Percentiles rank a stretch among this genome's conserved stretches.
Evolutionary conservation across 2,113 vertebrate genomes (phyloP).

Genomic region (Sphaerodactylus townsendi): DNA sequence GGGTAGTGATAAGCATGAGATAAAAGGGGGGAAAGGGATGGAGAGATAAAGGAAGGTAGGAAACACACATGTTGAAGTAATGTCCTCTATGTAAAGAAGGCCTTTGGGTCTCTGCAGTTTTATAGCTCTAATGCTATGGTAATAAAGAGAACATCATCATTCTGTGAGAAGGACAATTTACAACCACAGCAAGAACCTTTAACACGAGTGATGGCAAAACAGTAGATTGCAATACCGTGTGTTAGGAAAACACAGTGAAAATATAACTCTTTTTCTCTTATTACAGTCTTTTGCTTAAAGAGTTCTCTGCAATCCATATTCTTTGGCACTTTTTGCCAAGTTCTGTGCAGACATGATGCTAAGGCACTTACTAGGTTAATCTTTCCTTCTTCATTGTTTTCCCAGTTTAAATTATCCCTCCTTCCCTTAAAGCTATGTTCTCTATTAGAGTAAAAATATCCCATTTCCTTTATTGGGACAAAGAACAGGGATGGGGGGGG

Average conservation of each 20-base stretch:
- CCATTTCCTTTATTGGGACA: too few relatives aligned
- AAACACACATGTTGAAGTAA: background rate
- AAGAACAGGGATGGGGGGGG: too few relatives aligned
- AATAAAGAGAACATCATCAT: background rate
- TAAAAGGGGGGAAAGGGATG: background rate
- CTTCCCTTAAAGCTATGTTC: too few relatives aligned
- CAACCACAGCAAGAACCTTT: background rate
- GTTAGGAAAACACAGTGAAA: background rate
- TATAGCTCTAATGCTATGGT: background rate
- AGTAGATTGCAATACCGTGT: background rate
- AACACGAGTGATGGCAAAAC: background rate
- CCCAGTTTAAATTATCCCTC: too few relatives aligned
- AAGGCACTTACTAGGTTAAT: too few relatives aligned
- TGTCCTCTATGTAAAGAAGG: background rate
- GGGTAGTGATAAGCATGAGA: background rate
- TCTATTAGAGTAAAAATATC: too few relatives aligned
- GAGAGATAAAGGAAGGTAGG: constrained; percentile 8
- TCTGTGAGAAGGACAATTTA: background rate
- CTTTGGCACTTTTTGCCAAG: background rate
- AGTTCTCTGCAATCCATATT: background rate
- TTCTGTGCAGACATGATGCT: background rate
- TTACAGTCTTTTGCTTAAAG: background rate
- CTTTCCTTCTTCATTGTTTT: too few relatives aligned
- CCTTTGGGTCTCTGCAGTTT: background rate
- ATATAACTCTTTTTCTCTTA: background rate